Evolutionary conservation across 2,797 vertebrate species (phyloP), one percentile per base, ranked within the genome.

Genomic region (Gymnoscopelus braueri): DNA sequence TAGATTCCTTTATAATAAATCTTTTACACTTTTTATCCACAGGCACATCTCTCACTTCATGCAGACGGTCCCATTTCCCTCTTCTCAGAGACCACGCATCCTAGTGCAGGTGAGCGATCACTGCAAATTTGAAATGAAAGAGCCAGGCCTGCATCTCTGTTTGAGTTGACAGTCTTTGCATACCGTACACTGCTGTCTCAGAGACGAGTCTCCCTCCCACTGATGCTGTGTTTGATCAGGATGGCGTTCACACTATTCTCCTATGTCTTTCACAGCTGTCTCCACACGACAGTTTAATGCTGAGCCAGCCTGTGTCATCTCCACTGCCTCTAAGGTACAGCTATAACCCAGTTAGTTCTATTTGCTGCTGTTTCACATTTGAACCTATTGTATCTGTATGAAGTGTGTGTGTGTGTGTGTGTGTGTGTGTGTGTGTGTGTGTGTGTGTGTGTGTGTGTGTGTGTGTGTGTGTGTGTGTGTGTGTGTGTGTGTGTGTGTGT

Each of bases 21-120:
- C n/a, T 26, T 44, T 49, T 78, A 73, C 2, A n/a, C 44, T 44
- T 35, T 15, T 13, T 55, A 13, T 72, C 73, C 87, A 19, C 90
- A 99, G 98, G 89, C 98, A 99, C 88, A 96, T 99, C 90, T 97
- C 96, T 72, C 96, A 99, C 88, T 99, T 99, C 92, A 99, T 99
- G 98, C 96, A 98, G 90, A 97, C 96, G 83, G 97, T 98, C 87
- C 98, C 98, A 57, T 99, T 99, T 85, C 98, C 98, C 66, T 99
- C 97, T 58, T 95, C 90, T 74, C 97, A 99, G 88, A 97, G 97
- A 82, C 98, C 97, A 68, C 95, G 97, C 79, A 99, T 99, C 88
- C 94, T 99, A 24, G 97, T 99, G 74, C 98, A 99, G 95, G 98
- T 98, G 86, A 91, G 93, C 54, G 48, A 52, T 51, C 67, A 23